phyloP scores from a whole-genome alignment of 2,113 vertebrate species.

The Turnix velox region DNA sequence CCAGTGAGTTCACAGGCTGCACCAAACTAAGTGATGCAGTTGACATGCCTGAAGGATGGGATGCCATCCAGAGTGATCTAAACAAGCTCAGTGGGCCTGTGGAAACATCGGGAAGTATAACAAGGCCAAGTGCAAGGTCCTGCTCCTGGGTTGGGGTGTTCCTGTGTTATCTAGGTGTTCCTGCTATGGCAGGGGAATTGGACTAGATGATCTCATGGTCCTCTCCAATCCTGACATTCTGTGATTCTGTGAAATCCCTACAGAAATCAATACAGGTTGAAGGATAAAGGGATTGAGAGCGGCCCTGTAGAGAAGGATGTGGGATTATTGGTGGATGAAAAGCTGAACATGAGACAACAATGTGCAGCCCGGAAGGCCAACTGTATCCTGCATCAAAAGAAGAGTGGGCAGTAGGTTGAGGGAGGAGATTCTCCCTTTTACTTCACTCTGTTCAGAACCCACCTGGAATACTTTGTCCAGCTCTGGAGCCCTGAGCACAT shows the following conservation, averaged over 20 bases:
- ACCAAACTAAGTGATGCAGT: not conserved
- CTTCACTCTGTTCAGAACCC: not conserved
- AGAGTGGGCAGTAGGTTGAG: not conserved
- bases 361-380: not conserved
- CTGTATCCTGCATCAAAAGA: not conserved
- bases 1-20: not conserved
- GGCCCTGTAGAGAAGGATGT: not conserved
- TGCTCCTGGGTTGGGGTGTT: rapidly evolving
- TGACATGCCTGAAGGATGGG: not conserved
- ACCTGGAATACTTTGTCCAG: not conserved
- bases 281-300: not conserved
- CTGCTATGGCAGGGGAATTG: too few species aligned
- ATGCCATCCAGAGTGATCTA: not conserved
- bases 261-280: not conserved
- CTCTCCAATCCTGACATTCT: too few species aligned
- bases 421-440: not conserved
- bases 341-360: not conserved
- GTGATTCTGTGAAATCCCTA: too few species aligned
- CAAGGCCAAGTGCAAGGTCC: not conserved
- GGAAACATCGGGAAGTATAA: not conserved
- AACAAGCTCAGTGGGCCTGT: too few species aligned
- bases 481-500: not conserved
- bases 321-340: not conserved
- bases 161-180: too few species aligned
- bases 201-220: too few species aligned